Percentiles rank a stretch among this genome's conserved stretches.
phyloP scores from a whole-genome alignment of 2,797 vertebrate species.

The Anolis apletophallus region DNA sequence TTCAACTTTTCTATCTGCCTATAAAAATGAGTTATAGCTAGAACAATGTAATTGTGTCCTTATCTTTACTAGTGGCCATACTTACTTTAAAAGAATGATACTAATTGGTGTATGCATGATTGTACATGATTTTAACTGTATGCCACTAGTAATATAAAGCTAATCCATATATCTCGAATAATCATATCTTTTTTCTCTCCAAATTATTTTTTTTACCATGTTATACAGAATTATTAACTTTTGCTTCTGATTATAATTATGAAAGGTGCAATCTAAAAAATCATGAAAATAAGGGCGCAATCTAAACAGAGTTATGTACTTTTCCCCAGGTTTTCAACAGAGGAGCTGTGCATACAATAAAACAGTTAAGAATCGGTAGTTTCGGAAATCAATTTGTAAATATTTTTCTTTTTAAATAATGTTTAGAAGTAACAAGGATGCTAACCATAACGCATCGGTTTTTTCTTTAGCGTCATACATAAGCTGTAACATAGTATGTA shows the following conservation, averaged over 20 bases:
- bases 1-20: conserved; percentile 33
- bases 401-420: no score
- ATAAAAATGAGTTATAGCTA: conserved; percentile 37
- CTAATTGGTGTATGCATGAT: neutral
- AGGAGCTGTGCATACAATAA: neutral
- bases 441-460: no score
- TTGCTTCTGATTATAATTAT: conserved; percentile 13
- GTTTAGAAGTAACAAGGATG: no score
- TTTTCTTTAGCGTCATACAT: no score
- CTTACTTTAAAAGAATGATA: neutral
- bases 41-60: conserved; percentile 1
- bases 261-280: conserved; percentile 28
- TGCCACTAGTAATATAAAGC: neutral
- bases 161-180: neutral
- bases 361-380: no score
- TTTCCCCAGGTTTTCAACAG: neutral
- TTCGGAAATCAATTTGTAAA: no score
- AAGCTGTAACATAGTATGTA: no score
- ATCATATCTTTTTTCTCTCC: neutral
- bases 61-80: conserved; percentile 3
- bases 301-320: neutral
- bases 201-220: neutral
- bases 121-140: conserved; percentile 38
- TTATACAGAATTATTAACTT: conserved; percentile 1
- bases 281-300: neutral